Base-by-base conservation (phyloP, 23 tunicate species). In the Corella eumyota region DNA sequence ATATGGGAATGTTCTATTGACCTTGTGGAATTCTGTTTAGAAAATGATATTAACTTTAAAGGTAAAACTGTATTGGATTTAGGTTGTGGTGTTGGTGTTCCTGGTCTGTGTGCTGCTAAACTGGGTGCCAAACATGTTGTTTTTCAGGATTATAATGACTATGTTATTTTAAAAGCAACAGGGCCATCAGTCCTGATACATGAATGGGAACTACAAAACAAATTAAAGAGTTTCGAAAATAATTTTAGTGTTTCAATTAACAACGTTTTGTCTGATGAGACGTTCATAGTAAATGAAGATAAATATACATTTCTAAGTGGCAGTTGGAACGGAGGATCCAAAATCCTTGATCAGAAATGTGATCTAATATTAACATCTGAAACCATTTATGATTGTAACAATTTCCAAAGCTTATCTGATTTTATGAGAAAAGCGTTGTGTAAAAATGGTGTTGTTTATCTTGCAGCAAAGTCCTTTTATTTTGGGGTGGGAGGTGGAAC, bases 401-500 rank as follows among this genome's bases (percentile, higher is more conserved):
- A 66, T 34, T 90, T 60, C 62, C 62, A 34, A 30, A 73, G 48
- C 27, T 64, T 80, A 1, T 73, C 73, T 58, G 36, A 33, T 9
- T 28, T 66, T 0, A 1, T 80, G 5, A 46, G 62, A 1, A 11
- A 34, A 6, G n/a, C 46, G 19, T 45, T 74, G 0, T 25, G 36
- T 25, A 2, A 7, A 15, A 56, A 79, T 3, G 82, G 97, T 19
- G 55, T 68, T 20, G 69, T 66, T 52, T 73, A 30, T 3, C 2
- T 90, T 3, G 87, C 81, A 4, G 73, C 92, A 26, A 90, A 90
- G 35, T 62, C 78, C 17, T 75, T 65, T 47, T 90, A 90, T 55
- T 90, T 90, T 45, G 90, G 97, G 3, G 90, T 90, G 19, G 97
- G 90, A 24, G 97, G 90, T 0, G 77, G 83, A 7, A 76, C 74